Percentiles rank a stretch among this genome's conserved stretches.
phyloP scores from a whole-genome alignment of 2,888 invertebrate species.

The Drosophila vallismaia region DNA sequence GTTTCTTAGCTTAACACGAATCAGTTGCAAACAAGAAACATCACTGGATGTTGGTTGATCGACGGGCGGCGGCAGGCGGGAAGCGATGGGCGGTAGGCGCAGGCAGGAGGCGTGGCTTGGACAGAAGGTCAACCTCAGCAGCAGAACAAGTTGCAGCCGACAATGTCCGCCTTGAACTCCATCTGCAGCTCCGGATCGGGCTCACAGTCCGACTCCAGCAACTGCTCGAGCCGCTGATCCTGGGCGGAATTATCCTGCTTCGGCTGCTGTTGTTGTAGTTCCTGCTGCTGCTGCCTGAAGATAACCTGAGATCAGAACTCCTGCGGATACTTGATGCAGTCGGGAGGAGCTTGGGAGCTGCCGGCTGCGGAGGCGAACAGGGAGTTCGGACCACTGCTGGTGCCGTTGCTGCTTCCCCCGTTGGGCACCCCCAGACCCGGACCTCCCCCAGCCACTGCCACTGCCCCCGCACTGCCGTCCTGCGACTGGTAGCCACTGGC shows the following conservation, averaged over 20 bases:
- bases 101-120: constrained; percentile 32
- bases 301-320: constrained; percentile 85
- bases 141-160: constrained; percentile 78
- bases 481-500: constrained; percentile 86
- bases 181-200: constrained; percentile 59
- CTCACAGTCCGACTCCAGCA: constrained; percentile 53
- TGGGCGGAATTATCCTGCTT: constrained; percentile 31
- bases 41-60: constrained; percentile 75
- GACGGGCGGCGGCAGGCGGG: constrained; percentile 51
- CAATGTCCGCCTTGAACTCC: constrained; percentile 71
- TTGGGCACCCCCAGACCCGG: constrained; percentile 69
- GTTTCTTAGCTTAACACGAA: constrained; percentile 83
- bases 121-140: constrained; percentile 65
- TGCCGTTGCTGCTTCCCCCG: constrained; percentile 69
- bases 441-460: constrained; percentile 70
- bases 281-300: constrained; percentile 73
- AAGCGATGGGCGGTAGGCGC: constrained; percentile 32
- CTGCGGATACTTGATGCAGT: constrained; percentile 85
- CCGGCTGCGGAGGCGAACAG: constrained; percentile 82
- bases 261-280: constrained; percentile 48
- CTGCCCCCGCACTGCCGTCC: constrained; percentile 81
- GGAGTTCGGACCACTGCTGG: constrained; percentile 80
- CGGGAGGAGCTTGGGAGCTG: constrained; percentile 80
- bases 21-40: constrained; percentile 84
- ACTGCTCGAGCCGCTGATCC: constrained; percentile 45